Evolutionary conservation across 1,140 invertebrate genomes (phyloP), one percentile per base, ranked within the genome.

Genomic region (Drosophila hydei): DNA sequence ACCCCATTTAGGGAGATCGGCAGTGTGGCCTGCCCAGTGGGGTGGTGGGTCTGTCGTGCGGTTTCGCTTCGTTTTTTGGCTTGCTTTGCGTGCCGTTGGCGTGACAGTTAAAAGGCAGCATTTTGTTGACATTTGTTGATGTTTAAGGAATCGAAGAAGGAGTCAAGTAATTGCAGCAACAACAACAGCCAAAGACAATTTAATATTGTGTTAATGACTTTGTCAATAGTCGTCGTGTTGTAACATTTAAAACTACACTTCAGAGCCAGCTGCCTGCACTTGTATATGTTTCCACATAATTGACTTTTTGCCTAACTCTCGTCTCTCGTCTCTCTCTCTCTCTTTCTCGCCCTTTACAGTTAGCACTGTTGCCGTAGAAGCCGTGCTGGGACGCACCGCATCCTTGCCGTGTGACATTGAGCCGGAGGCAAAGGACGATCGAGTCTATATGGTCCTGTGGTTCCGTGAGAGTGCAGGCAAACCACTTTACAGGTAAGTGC

Each of bases 371-470:
- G 94, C 94, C 56, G 96, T 97, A 72, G 96, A 95, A 72, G 96
- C 96, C 11, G 96, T 97, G 33, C 94, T 97, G 67, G 95, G 96
- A 43, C 93, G 95, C 56, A 95, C 94, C 60, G 96, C 96, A 62
- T 94, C 94, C 55, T 92, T 97, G 74, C 96, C 96, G 38, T 97
- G 97, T 92, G 96, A 97, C 92, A 96, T 97, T 83, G 94, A 96
- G 90, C 92, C 93, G 83, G 93, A 94, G 77, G 94, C 94, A 65
- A 94, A 94, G 83, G 95, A 96, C 76, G 97, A 97, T 90, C 93
- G 96, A 71, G 96, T 97, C 68, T 96, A 96, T 92, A 96, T 97
- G 95, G 96, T 98, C 71, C 93, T 98, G 6, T 98, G 97, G 97
- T 98, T 97, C 92, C 93, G 96, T 74, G 95, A 97, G 87, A 95